Base-by-base conservation (phyloP, 2,888 invertebrate species). In the Perizoma affinitatum region DNA sequence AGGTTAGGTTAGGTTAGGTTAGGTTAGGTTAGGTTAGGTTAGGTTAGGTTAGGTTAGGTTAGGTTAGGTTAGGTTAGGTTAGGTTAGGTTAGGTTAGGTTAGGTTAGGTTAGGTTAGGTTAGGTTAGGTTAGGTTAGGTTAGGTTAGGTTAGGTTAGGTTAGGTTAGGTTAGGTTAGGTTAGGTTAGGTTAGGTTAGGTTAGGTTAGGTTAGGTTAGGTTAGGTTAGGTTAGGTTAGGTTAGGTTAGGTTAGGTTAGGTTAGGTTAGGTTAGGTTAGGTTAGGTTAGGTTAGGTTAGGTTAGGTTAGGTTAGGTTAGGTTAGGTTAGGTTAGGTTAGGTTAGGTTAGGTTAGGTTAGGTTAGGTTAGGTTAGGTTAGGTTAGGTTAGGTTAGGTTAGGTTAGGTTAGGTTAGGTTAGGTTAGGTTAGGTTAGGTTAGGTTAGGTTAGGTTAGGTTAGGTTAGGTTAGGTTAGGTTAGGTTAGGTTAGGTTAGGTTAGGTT, bases 401-500 rank as follows among this genome's bases (percentile, higher is more conserved):
- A 64, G 64, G 67, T 63, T 61, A 54, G 64, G 67, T 65, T 67
- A 59, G 65, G 64, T 65, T 65, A 63, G 66, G 67, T 67, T 68
- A 63, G 68, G 64, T 68, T 68, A 54, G 66, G 69, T 65, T 66
- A 63, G 68, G 68, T 63, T 64, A 66, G 68, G 66, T 64, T 66
- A 68, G 66, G 66, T 64, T 62, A 62, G 64, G 63, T 64, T 63
- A 66, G 64, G 66, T 65, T 65, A 66, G 63, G 65, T 66, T 63
- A 65, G 63, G 68, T 66, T 66, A 64, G 64, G 62, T 63, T 63
- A 61, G 65, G 63, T 61, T 63, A 66, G 64, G 64, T 65, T 65
- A 66, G 66, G 68, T 66, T 66, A 65, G 68, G 66, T 66, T 66
- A 68, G 68, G 68, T 66, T 64, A 64, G 61, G 64, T 62, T 64